Conservation (phyloP, 2,797 vertebrate genomes). For the Crax fasciolata region DNA sequence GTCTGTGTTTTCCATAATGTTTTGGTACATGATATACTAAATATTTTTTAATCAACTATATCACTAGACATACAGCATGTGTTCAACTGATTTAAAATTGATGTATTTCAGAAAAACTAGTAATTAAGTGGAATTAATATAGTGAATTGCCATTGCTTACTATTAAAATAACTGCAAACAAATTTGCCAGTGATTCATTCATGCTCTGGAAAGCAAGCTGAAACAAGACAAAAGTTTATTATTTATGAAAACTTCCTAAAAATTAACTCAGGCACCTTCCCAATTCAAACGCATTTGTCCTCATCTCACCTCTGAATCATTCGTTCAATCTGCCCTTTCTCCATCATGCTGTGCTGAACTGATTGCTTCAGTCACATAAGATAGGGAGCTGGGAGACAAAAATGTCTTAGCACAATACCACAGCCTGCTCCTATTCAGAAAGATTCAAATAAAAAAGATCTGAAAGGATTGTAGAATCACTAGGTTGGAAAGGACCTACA, state of each 20-base stretch:
- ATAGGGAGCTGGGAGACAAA: neutral
- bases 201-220: neutral
- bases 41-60: slow-evolving; percentile 12
- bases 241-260: neutral
- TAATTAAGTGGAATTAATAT: neutral
- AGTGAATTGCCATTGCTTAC: neutral
- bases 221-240: neutral
- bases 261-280: neutral
- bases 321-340: slow-evolving; percentile 33
- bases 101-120: neutral
- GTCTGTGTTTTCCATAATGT: neutral
- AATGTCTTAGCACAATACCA: neutral
- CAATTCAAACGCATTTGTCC: neutral
- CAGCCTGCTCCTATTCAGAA: neutral
- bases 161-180: neutral
- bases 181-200: neutral
- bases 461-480: neutral
- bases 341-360: neutral
- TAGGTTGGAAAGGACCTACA: too few relatives aligned
- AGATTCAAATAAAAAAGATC: neutral
- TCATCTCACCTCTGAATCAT: slow-evolving; percentile 45
- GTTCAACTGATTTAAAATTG: neutral
- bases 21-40: neutral
- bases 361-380: neutral
- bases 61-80: neutral